A percentile compares a stretch with the other conserved stretches of the same genome.
These are phyloP conservation scores for Ornithorhynchus anatinus DNA, from an alignment of 2,113 vertebrate species.

Conservation along the genomic window DNA sequence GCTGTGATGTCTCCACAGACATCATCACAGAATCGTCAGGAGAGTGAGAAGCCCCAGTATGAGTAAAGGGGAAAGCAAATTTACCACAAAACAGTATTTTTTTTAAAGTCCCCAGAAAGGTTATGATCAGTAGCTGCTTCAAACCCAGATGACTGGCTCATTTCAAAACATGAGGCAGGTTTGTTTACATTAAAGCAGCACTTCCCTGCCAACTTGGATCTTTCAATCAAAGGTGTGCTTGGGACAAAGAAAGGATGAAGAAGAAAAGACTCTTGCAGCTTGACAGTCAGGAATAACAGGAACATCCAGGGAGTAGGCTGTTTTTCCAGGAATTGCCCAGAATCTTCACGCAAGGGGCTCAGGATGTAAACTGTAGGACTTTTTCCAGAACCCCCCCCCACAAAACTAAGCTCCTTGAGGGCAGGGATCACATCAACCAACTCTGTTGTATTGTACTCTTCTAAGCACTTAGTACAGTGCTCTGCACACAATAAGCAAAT, in stretches of 20 bases:
- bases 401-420: too few species aligned
- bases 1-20: not conserved
- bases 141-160: slow-evolving; percentile 14
- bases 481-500: too few species aligned
- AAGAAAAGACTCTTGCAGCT: too few species aligned
- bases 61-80: not conserved
- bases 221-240: rapidly evolving
- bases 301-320: too few species aligned
- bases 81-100: not conserved
- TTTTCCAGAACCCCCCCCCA: too few species aligned
- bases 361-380: too few species aligned
- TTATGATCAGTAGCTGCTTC: not conserved
- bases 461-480: too few species aligned
- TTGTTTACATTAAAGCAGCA: slow-evolving; percentile 33
- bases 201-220: slow-evolving; percentile 27
- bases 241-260: not conserved
- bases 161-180: slow-evolving; percentile 3
- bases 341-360: too few species aligned
- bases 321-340: too few species aligned
- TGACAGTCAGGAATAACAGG: too few species aligned
- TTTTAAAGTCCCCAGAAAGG: not conserved
- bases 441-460: too few species aligned
- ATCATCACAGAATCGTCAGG: not conserved
- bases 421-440: too few species aligned
- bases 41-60: slow-evolving; percentile 10